These are phyloP conservation scores for Entomyzon cyanotis DNA, from an alignment of 2,113 vertebrate genomes.

Conservation along the genomic window DNA sequence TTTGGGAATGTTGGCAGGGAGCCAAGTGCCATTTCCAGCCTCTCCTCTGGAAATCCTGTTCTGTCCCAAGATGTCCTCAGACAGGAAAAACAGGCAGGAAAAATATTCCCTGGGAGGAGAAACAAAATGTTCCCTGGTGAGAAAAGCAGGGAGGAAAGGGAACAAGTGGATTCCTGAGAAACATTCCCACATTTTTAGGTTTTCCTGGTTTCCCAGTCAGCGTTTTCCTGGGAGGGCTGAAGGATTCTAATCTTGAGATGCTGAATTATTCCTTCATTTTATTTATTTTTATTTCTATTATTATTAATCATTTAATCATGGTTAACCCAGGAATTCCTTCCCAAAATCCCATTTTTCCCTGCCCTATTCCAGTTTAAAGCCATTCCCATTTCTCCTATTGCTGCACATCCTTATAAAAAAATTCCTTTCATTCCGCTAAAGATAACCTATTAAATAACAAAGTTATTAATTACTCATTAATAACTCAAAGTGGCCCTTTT, in stretches of 20 bases:
- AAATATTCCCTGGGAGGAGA: background rate
- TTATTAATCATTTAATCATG: too few relatives aligned
- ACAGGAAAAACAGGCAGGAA: background rate
- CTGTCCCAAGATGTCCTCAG: background rate
- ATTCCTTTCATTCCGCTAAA: background rate
- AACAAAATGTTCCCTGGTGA: background rate
- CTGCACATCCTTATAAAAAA: background rate
- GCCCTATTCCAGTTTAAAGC: background rate
- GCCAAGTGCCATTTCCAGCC: background rate
- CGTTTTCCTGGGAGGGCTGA: background rate
- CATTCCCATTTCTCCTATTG: background rate
- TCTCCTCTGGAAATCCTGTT: background rate
- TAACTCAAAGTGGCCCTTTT: background rate
- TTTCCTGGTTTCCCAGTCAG: rapidly evolving
- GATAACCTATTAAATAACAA: background rate
- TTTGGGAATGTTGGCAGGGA: background rate
- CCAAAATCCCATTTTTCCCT: background rate
- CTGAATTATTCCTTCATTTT: too few relatives aligned
- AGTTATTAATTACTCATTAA: background rate
- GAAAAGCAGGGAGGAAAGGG: background rate
- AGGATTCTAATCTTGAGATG: rapidly evolving
- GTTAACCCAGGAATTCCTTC: background rate
- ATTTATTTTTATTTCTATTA: too few relatives aligned
- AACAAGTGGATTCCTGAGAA: background rate
- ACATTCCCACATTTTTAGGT: background rate